A percentile compares a stretch with the other conserved stretches of the same genome.
phyloP scores from a whole-genome alignment of 1,140 invertebrate species.

The Bicyclus anynana region DNA sequence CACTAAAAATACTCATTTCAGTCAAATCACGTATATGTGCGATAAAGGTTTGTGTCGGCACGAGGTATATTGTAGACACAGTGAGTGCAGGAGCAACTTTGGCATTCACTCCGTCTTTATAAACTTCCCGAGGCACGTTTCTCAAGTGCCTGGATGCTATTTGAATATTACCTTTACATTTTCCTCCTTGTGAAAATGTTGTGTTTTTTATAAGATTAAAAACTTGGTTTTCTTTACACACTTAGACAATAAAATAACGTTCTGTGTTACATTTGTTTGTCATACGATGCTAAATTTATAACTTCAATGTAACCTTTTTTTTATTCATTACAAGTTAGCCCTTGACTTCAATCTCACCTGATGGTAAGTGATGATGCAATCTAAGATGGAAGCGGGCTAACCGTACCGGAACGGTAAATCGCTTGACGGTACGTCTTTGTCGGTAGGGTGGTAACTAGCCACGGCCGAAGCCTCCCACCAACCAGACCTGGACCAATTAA shows the following conservation, averaged over 20 bases:
- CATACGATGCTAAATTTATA: too few relatives aligned
- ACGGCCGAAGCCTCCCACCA: too few relatives aligned
- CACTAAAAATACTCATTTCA: too few relatives aligned
- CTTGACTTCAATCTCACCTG: too few relatives aligned
- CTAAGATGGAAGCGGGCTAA: too few relatives aligned
- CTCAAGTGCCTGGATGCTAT: background rate
- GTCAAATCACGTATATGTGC: background rate
- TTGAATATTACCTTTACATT: background rate
- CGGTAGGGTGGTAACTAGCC: too few relatives aligned
- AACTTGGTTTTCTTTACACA: background rate
- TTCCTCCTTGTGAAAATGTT: background rate
- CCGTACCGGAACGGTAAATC: too few relatives aligned
- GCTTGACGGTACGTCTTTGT: too few relatives aligned
- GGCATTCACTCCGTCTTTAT: background rate
- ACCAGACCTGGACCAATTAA: too few relatives aligned
- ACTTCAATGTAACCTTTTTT: too few relatives aligned
- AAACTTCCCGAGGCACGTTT: slow-evolving; percentile 1
- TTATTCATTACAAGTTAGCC: too few relatives aligned
- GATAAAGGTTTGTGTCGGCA: background rate
- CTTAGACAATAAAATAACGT: background rate
- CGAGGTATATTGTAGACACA: background rate
- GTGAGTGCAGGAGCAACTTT: background rate
- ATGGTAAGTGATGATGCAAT: too few relatives aligned
- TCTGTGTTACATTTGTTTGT: background rate
- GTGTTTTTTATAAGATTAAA: background rate